phyloP scores from a whole-genome alignment of 2,113 vertebrate species.

The Platycercus adscitus region DNA sequence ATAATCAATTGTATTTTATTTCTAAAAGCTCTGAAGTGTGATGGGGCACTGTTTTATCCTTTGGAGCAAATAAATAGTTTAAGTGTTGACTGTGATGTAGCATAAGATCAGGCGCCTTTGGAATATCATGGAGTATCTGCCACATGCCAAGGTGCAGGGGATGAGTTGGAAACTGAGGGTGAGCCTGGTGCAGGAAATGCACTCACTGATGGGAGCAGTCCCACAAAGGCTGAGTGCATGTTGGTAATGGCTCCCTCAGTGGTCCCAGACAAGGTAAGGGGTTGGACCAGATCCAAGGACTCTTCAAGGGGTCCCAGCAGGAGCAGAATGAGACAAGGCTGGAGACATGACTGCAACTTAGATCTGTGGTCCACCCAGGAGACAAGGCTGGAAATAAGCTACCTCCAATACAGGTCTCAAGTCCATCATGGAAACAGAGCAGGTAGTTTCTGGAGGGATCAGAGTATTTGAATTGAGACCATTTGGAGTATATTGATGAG shows the following conservation, averaged over 20 bases:
- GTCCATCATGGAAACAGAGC: neutral
- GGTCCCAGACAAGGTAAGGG: neutral
- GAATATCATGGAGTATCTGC: neutral
- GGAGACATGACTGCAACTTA: neutral
- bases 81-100: neutral
- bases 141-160: neutral
- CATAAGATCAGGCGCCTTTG: neutral
- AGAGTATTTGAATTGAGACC: neutral
- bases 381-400: neutral
- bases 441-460: neutral
- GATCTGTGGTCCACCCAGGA: neutral
- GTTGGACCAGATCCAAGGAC: neutral
- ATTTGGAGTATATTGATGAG: neutral
- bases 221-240: fast-evolving
- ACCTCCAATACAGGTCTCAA: neutral
- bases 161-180: neutral
- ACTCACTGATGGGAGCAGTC: neutral
- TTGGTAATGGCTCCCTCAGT: neutral
- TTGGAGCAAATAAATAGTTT: neutral
- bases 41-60: neutral
- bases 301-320: neutral
- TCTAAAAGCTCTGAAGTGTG: neutral
- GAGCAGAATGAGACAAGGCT: neutral
- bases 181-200: neutral
- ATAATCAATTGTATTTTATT: neutral